A percentile compares a stretch with the other conserved stretches of the same genome.
phyloP scores from a whole-genome alignment of 2,888 invertebrate species.

The Pediacus dermestoides region DNA sequence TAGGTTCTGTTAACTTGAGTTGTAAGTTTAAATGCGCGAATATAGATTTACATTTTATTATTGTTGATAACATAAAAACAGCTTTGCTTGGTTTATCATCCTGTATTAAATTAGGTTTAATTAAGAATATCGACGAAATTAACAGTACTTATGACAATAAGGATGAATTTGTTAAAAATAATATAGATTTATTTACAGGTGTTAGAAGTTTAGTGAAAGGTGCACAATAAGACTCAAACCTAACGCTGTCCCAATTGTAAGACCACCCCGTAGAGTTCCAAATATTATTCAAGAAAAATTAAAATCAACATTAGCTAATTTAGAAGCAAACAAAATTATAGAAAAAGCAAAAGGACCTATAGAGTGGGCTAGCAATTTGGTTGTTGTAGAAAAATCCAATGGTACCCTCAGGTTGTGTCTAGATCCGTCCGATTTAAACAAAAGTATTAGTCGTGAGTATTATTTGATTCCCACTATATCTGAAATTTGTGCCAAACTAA shows the following conservation, averaged over 20 bases:
- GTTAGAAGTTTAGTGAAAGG: not conserved
- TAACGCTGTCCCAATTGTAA: not conserved
- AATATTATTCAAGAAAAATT: not conserved
- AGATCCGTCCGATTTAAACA: conserved; percentile 22
- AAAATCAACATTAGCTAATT: not conserved
- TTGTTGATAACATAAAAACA: no score
- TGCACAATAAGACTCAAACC: not conserved
- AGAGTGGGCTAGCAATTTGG: conserved; percentile 22
- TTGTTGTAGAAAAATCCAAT: conserved; percentile 21
- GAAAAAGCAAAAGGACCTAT: not conserved
- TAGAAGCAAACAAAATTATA: not conserved
- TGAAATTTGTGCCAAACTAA: conserved; percentile 17
- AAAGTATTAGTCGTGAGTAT: conserved; percentile 13
- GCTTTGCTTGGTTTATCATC: no score
- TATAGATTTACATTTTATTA: no score
- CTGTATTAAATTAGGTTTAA: no score
- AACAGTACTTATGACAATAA: conserved; percentile 1
- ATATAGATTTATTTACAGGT: not conserved
- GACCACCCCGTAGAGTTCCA: conserved; percentile 1
- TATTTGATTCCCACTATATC: conserved; percentile 17
- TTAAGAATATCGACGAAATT: no score
- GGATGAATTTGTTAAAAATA: not conserved
- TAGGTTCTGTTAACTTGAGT: no score
- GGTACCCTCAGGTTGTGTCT: conserved; percentile 21
- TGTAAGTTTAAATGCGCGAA: no score